Percentiles rank a stretch among this genome's conserved stretches.
Conservation (phyloP, 2,888 invertebrate species). For the Campoletis raptor region DNA sequence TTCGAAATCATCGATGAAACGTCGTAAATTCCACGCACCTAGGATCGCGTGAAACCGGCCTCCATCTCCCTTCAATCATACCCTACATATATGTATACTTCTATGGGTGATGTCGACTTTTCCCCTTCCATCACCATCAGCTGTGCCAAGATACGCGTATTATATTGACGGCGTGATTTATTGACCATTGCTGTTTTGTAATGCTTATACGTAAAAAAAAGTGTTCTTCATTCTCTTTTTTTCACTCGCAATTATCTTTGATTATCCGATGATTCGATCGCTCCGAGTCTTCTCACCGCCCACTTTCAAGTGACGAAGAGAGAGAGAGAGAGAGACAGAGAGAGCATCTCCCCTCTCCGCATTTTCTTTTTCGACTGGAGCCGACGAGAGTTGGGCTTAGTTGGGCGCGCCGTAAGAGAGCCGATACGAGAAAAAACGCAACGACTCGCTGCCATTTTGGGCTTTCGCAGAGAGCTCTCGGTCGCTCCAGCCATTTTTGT, state of each 20-base stretch:
- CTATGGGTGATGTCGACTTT: too few relatives aligned
- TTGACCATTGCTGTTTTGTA: not conserved
- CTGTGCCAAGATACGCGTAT: conserved; percentile 49
- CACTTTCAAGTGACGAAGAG: not conserved
- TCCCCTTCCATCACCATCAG: conserved; percentile 24
- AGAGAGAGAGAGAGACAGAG: not conserved
- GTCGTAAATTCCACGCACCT: too few relatives aligned
- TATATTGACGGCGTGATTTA: conserved; percentile 1
- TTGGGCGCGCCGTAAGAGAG: conserved; percentile 28
- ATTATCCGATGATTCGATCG: not conserved
- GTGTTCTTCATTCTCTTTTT: conserved; percentile 5
- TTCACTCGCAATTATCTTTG: conserved; percentile 8
- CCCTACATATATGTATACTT: too few relatives aligned
- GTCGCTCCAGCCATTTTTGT: conserved; percentile 22
- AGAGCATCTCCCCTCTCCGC: not conserved
- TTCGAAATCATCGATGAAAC: too few relatives aligned
- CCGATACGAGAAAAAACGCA: conserved; percentile 14
- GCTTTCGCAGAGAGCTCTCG: conserved; percentile 59
- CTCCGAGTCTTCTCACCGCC: conserved; percentile 12
- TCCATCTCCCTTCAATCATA: too few relatives aligned
- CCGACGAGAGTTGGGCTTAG: not conserved
- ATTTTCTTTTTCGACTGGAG: not conserved
- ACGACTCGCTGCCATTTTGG: conserved; percentile 73
- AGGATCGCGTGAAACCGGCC: too few relatives aligned
- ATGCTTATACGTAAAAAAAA: not conserved